Percentiles rank a stretch among this genome's conserved stretches.
Evolutionary conservation across 2,888 invertebrate genomes (phyloP).

Genomic region (Dasypogon diadema): DNA sequence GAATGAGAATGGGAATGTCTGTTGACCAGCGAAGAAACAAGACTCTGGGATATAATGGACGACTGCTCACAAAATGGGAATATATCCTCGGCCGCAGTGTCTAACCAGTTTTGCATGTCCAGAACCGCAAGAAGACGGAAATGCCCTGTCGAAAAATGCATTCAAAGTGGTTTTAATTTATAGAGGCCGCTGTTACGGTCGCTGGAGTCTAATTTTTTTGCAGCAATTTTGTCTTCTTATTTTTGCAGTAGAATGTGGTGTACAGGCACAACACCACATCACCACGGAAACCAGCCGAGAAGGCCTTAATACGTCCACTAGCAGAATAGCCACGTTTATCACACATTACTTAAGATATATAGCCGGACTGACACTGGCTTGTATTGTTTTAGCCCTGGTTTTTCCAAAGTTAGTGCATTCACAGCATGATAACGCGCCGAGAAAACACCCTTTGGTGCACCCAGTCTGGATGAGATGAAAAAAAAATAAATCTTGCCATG

Average conservation of each 20-base stretch:
- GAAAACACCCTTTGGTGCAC: background rate
- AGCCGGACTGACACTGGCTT: background rate
- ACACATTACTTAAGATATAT: slow-evolving; percentile 27
- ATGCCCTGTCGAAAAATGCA: slow-evolving; percentile 51
- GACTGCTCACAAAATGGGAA: slow-evolving; percentile 22
- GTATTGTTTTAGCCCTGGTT: slow-evolving; percentile 9
- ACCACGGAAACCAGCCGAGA: background rate
- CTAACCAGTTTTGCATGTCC: slow-evolving; percentile 9
- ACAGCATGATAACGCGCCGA: slow-evolving; percentile 5
- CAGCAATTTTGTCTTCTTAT: slow-evolving; percentile 17
- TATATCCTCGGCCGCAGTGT: too few species aligned
- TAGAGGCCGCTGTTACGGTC: slow-evolving; percentile 50
- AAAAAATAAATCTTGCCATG: slow-evolving; percentile 4
- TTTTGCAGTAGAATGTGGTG: slow-evolving; percentile 6
- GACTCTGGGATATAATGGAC: slow-evolving; percentile 7
- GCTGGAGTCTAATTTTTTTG: background rate
- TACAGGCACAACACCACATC: background rate
- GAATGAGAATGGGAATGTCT: background rate
- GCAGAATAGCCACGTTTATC: slow-evolving; percentile 24
- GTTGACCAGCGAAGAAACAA: background rate
- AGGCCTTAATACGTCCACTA: slow-evolving; percentile 31
- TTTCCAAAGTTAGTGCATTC: slow-evolving; percentile 2
- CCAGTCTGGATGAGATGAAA: background rate
- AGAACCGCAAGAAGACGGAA: slow-evolving; percentile 47
- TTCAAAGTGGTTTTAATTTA: slow-evolving; percentile 54